These are phyloP conservation scores for Planiliza haematocheilus DNA, from an alignment of 2,113 vertebrate species.

Conservation along the genomic window DNA sequence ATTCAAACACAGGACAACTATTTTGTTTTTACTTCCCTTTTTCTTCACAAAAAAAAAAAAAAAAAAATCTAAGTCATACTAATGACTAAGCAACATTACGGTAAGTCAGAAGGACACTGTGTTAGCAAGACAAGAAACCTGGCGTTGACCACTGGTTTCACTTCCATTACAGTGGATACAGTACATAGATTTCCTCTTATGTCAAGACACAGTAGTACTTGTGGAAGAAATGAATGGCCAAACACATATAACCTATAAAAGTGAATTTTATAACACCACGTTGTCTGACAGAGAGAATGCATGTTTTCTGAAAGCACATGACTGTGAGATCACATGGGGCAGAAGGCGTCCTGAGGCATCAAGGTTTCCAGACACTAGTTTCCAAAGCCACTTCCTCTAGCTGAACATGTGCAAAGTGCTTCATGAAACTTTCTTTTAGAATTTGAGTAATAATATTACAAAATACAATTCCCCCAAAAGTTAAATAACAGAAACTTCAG, in stretches of 20 bases:
- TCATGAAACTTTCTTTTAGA: neutral
- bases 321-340: constrained; percentile 46
- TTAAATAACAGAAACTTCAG: too few species aligned
- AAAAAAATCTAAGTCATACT: constrained; percentile 10
- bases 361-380: constrained; percentile 18
- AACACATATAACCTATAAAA: constrained; percentile 12
- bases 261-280: neutral
- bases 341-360: constrained; percentile 11
- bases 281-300: neutral
- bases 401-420: neutral
- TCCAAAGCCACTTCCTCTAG: constrained; percentile 1
- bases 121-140: neutral
- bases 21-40: neutral
- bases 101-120: constrained; percentile 18
- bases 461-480: neutral
- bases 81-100: constrained; percentile 43
- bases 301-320: constrained; percentile 35
- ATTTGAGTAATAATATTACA: neutral
- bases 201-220: too few species aligned
- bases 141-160: constrained; percentile 37
- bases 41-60: neutral
- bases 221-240: too few species aligned
- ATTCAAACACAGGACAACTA: neutral
- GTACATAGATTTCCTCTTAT: neutral
- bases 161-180: constrained; percentile 19